A percentile compares a stretch with the other conserved stretches of the same genome.
Conservation (phyloP, 2,113 vertebrate genomes). For the Syngnathoides biaculeatus region DNA sequence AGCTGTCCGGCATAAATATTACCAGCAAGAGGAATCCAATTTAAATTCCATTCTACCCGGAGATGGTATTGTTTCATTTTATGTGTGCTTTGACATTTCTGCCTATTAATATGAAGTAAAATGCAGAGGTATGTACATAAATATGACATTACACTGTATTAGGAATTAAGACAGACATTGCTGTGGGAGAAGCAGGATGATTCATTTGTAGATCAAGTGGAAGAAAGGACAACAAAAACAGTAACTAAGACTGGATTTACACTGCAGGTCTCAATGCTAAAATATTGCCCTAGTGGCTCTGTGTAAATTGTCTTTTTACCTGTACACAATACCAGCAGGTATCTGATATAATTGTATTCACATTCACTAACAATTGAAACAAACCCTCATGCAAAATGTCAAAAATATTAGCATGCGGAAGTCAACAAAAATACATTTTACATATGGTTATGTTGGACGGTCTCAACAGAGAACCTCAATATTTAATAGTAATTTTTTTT, state of each 20-base stretch:
- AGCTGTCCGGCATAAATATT: constrained; percentile 69
- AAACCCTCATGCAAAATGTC: not conserved
- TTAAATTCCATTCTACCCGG: constrained; percentile 78
- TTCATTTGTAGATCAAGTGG: constrained; percentile 65
- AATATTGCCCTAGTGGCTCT: not conserved
- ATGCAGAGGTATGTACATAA: constrained; percentile 81
- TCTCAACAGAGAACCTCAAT: too few species aligned
- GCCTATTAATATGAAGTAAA: constrained; percentile 77
- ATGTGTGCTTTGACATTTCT: constrained; percentile 85
- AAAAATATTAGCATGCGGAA: not conserved
- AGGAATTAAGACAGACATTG: constrained; percentile 79
- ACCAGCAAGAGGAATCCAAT: constrained; percentile 78
- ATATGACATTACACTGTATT: constrained; percentile 80
- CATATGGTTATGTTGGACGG: too few species aligned
- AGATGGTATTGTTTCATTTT: constrained; percentile 83
- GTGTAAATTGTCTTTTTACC: not conserved
- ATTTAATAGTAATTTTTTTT: too few species aligned
- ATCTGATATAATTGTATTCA: not conserved
- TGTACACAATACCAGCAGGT: not conserved
- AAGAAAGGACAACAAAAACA: constrained; percentile 51
- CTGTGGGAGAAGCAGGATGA: constrained; percentile 52
- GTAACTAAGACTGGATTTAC: constrained; percentile 4
- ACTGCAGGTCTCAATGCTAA: not conserved
- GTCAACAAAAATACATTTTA: not conserved
- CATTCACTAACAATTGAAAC: not conserved